These are phyloP conservation scores for Idaea biselata DNA, from an alignment of 2,888 invertebrate species.

Conservation along the genomic window DNA sequence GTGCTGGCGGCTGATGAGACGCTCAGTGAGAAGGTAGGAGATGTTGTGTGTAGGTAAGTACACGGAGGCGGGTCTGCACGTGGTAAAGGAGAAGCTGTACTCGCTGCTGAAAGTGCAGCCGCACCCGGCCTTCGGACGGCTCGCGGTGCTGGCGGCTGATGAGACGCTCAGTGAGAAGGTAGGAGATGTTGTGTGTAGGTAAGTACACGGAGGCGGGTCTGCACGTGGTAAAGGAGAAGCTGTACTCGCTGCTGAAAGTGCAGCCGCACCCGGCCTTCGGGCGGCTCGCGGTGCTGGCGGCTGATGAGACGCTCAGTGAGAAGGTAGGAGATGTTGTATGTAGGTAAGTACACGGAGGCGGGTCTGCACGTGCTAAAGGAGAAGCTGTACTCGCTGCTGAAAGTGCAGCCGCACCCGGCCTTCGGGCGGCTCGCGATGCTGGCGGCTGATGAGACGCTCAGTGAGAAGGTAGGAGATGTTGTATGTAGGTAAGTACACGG, in stretches of 20 bases:
- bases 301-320: constrained; percentile 47
- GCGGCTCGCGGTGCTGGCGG: constrained; percentile 46
- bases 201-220: constrained; percentile 86
- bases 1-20: constrained; percentile 50
- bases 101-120: constrained; percentile 83
- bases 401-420: constrained; percentile 72
- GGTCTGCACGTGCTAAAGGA: constrained; percentile 88
- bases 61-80: constrained; percentile 85
- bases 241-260: constrained; percentile 84
- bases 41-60: too few species aligned
- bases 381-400: constrained; percentile 86
- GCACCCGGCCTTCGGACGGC: constrained; percentile 55
- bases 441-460: constrained; percentile 44
- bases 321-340: too few species aligned
- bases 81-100: constrained; percentile 88
- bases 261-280: constrained; percentile 69
- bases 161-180: constrained; percentile 50
- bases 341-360: constrained; percentile 86
- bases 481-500: too few species aligned
- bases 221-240: constrained; percentile 87
- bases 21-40: constrained; percentile 46
- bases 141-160: constrained; percentile 53
- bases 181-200: too few species aligned
- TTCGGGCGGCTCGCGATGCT: constrained; percentile 54
- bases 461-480: constrained; percentile 49